Conservation (phyloP, 1,140 invertebrate species). For the Carcinoscorpius rotundicauda region DNA sequence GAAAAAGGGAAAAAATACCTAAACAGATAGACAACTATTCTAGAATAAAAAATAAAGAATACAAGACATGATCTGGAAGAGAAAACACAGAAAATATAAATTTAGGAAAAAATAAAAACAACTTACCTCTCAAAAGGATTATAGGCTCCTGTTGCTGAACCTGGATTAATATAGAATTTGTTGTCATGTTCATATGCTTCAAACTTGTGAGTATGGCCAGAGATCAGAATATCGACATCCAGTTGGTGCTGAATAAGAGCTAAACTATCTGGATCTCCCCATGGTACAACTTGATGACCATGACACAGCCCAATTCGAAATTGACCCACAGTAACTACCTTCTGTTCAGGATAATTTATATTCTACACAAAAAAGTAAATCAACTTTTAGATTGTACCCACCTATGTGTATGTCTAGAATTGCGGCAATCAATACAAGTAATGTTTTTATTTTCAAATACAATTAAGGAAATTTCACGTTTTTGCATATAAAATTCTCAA, state of each 20-base stretch:
- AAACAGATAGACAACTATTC: too few relatives aligned
- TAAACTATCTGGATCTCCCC: slow-evolving; percentile 87
- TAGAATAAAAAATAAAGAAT: too few relatives aligned
- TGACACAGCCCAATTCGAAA: slow-evolving; percentile 96
- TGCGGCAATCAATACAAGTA: too few relatives aligned
- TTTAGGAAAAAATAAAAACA: too few relatives aligned
- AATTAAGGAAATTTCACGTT: too few relatives aligned
- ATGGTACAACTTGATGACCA: slow-evolving; percentile 90
- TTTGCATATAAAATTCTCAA: too few relatives aligned
- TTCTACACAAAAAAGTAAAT: slow-evolving; percentile 39
- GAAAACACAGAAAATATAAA: too few relatives aligned
- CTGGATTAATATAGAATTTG: slow-evolving; percentile 99
- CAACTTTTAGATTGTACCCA: too few relatives aligned
- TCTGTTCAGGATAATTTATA: slow-evolving; percentile 93
- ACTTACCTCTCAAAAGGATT: slow-evolving; percentile 57
- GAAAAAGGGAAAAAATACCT: too few relatives aligned
- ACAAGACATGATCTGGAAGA: too few relatives aligned
- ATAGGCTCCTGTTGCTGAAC: slow-evolving; percentile 95
- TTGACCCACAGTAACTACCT: slow-evolving; percentile 95
- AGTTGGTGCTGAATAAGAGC: slow-evolving; percentile 89
- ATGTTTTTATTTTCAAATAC: too few relatives aligned
- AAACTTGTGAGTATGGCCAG: slow-evolving; percentile 97
- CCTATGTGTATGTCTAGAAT: too few relatives aligned
- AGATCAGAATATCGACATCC: slow-evolving; percentile 97
- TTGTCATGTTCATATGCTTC: slow-evolving; percentile 98